phyloP scores from a whole-genome alignment of 2,888 invertebrate species.

The Nysson spinosus region DNA sequence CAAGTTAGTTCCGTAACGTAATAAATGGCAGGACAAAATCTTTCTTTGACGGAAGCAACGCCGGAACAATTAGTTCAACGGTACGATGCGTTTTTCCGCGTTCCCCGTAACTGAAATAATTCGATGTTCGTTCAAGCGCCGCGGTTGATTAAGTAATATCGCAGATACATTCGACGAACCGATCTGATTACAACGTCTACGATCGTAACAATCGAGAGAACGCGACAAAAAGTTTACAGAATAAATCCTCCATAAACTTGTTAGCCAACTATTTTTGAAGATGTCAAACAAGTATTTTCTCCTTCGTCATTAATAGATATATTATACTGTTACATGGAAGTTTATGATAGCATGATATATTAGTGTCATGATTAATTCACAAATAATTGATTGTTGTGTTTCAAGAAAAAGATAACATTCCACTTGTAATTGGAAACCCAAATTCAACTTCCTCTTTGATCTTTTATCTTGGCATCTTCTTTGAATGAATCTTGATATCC shows the following conservation, averaged over 20 bases:
- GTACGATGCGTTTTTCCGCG: conserved; percentile 45
- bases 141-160: conserved; percentile 39
- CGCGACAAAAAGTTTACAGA: not conserved
- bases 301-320: no score
- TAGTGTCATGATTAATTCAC: no score
- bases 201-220: not conserved
- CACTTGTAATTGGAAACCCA: not conserved
- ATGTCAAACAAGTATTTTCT: no score
- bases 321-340: no score
- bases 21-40: not conserved
- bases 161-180: not conserved
- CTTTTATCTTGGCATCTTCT: no score
- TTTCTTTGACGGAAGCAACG: conserved; percentile 40
- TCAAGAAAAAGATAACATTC: no score
- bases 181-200: conserved; percentile 1
- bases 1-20: not conserved
- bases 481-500: no score
- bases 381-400: no score
- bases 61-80: conserved; percentile 43
- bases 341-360: no score
- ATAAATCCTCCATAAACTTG: no score
- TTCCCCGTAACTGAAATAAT: conserved; percentile 34
- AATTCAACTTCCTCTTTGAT: not conserved
- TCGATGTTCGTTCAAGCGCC: conserved; percentile 32
- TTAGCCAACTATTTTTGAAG: no score